Evolutionary conservation across 2,113 vertebrate genomes (phyloP).

Genomic region (Sapajus apella): DNA sequence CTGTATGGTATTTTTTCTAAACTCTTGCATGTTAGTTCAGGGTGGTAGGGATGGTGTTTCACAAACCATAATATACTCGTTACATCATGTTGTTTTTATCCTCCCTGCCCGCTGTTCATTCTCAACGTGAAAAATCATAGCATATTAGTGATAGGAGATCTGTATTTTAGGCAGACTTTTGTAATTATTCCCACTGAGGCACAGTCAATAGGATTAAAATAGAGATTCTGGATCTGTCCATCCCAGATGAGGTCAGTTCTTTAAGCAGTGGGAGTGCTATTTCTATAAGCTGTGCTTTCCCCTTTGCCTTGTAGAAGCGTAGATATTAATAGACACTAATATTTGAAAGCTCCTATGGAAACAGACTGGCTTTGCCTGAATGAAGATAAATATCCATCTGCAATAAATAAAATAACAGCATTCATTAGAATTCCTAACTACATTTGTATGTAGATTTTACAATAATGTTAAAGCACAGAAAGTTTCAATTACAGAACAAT

Average conservation of each 20-base stretch:
- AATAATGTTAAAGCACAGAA: conserved; percentile 75
- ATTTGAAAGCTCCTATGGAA: conserved; percentile 83
- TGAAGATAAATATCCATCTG: conserved; percentile 77
- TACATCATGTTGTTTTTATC: conserved; percentile 83
- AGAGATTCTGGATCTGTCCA: conserved; percentile 83
- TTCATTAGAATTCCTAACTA: conserved; percentile 74
- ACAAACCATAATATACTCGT: conserved; percentile 79
- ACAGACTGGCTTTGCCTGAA: conserved; percentile 72
- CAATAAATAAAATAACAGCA: conserved; percentile 81
- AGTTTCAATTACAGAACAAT: conserved; percentile 84
- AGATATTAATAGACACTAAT: conserved; percentile 82
- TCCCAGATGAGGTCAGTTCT: conserved; percentile 86
- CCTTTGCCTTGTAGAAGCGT: conserved; percentile 75
- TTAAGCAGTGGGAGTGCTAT: conserved; percentile 82
- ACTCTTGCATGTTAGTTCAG: conserved; percentile 71
- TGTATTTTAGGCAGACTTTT: conserved; percentile 84
- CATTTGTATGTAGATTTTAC: conserved; percentile 75
- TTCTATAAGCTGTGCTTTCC: conserved; percentile 83
- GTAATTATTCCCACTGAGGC: conserved; percentile 88
- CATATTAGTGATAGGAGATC: conserved; percentile 85
- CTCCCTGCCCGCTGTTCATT: conserved; percentile 82
- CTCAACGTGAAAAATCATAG: conserved; percentile 80
- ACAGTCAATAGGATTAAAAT: conserved; percentile 88
- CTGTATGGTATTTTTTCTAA: conserved; percentile 48
- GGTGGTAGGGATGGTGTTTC: conserved; percentile 66